Base-by-base conservation (phyloP, 2,888 invertebrate species). In the Ophioninae sp. region DNA sequence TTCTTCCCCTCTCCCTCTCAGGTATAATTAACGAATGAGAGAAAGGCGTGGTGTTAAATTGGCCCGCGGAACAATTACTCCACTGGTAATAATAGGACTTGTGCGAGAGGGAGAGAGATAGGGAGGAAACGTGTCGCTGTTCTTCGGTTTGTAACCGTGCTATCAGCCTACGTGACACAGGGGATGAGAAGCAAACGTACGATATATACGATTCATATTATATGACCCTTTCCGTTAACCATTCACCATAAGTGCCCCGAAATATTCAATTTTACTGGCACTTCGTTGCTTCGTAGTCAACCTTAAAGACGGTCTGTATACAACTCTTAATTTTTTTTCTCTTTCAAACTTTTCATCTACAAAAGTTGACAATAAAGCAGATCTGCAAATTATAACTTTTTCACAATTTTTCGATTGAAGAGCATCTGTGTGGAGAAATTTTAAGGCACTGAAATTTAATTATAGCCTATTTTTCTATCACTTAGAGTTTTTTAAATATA, bases 21-120 rank as follows among this genome's bases (percentile, higher is more conserved):
- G 72, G 79, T 81, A 84, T 79, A 79, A 84, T 84, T 82, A 79
- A 79, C 72, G 81, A 84, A 81, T 79, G 84, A 81, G 84, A 82
- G 81, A 84, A 84, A 84, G 84, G 84, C 81, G 84, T 82, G 84
- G 81, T 79, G 81, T 84, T 82, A 82, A 84, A 84, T 84, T 84
- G 84, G 79, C 81, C 73, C 81, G 78, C 59, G 37, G 83, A 81
- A 84, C 83, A 84, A 84, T 84, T 84, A 81, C 79, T 84, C 84
- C 20, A 67, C 72, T 75, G 75, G 75, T 76, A 82, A 84, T 84
- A 81, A 81, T 76, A 64, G 76, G 71, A 59, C 30, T 68, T 5
- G 10, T 10, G 77, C 3, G 44, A 56, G 59, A 17, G 78, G 51
- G 61, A 67, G 67, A 58, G 58, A 30, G 68, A 59, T 65, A 65